Evolutionary conservation across 2,797 vertebrate species (phyloP).

Genomic region (Notamacropus eugenii): DNA sequence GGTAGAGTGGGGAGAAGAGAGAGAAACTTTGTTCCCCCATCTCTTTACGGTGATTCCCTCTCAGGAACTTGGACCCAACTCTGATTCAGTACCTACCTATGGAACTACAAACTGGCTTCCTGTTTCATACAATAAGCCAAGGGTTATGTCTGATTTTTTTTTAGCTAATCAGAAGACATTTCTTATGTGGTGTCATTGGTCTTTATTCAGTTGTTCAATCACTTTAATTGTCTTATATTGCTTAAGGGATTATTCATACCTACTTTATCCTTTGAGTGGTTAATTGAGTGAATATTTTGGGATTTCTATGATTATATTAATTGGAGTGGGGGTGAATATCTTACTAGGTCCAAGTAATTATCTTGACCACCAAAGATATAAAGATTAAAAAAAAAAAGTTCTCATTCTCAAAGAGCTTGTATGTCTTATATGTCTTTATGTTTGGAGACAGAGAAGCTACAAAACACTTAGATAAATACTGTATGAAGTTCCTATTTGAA

Average conservation of each 20-base stretch:
- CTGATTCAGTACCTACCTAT: neutral
- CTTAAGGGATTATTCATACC: neutral
- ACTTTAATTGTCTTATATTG: too few relatives aligned
- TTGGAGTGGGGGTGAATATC: neutral
- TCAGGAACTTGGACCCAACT: neutral
- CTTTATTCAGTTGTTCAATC: neutral
- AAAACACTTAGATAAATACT: neutral
- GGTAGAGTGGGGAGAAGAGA: neutral
- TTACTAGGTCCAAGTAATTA: neutral
- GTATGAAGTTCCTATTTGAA: neutral
- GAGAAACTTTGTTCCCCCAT: neutral
- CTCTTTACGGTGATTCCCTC: neutral
- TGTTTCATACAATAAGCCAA: neutral
- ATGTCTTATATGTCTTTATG: neutral
- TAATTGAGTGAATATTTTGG: neutral
- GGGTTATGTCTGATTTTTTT: neutral
- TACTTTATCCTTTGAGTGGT: neutral
- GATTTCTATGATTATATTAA: neutral
- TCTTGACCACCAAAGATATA: neutral
- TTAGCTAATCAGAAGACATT: neutral
- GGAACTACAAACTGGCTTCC: neutral
- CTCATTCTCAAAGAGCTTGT: neutral
- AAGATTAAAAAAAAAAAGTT: neutral
- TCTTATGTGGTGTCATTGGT: neutral
- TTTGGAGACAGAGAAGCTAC: neutral